These are phyloP conservation scores for Narcine bancroftii DNA, from an alignment of 2,113 vertebrate species.

Conservation along the genomic window DNA sequence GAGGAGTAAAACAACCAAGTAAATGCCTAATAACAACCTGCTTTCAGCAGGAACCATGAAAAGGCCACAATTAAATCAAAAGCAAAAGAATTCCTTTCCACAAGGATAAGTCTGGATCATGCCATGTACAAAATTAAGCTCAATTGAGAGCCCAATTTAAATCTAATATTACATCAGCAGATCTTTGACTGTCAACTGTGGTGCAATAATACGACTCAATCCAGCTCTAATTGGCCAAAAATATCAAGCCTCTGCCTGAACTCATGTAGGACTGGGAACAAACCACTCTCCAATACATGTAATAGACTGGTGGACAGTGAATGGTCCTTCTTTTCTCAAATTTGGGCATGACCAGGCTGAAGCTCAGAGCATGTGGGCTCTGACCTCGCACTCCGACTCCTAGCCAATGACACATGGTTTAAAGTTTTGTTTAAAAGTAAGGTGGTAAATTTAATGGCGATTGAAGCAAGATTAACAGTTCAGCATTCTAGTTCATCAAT, in stretches of 20 bases:
- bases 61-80: neutral
- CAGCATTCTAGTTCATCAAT: neutral
- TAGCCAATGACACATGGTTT: neutral
- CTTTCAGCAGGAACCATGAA: neutral
- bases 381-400: neutral
- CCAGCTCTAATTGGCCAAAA: too few species aligned
- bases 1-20: neutral
- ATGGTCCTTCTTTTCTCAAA: neutral
- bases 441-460: neutral
- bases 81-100: neutral
- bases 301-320: neutral
- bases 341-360: neutral
- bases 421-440: neutral
- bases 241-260: neutral
- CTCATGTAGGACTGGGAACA: neutral
- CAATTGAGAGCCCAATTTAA: neutral
- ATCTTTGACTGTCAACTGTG: too few species aligned
- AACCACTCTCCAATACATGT: neutral
- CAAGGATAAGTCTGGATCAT: neutral
- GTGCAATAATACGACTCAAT: too few species aligned
- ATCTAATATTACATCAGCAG: neutral
- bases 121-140: neutral
- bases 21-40: neutral
- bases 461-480: neutral
- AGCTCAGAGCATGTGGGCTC: neutral